Conservation (phyloP, 2,797 vertebrate genomes). For the Gallirallus australis region DNA sequence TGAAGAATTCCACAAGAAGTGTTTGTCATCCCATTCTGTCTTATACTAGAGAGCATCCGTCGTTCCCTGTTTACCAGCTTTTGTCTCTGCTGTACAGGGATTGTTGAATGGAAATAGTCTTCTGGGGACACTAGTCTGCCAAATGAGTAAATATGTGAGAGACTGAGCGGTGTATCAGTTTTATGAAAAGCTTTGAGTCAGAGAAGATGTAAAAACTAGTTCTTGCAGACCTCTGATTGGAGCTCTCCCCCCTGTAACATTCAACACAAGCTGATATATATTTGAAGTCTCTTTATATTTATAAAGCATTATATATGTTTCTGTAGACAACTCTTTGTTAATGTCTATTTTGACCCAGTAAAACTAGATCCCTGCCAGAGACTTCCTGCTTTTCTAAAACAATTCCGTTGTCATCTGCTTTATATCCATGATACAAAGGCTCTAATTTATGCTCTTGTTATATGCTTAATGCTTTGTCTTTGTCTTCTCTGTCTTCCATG, state of each 20-base stretch:
- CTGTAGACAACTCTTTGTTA: not conserved
- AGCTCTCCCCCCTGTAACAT: not conserved
- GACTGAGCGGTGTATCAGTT: constrained; percentile 9
- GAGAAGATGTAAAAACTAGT: constrained; percentile 12
- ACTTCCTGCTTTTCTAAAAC: constrained; percentile 1
- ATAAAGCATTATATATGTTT: not conserved
- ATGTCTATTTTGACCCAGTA: constrained; percentile 18
- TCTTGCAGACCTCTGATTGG: not conserved
- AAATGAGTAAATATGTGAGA: constrained; percentile 54
- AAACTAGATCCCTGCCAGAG: not conserved
- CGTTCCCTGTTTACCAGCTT: constrained; percentile 29
- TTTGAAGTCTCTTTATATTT: not conserved
- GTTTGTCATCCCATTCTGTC: constrained; percentile 56
- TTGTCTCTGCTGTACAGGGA: constrained; percentile 49
- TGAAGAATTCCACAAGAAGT: not conserved
- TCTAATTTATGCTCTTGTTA: not conserved
- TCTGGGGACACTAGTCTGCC: constrained; percentile 46
- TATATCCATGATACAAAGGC: not conserved
- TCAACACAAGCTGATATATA: not conserved
- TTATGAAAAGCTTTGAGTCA: constrained; percentile 12
- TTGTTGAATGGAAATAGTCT: constrained; percentile 39
- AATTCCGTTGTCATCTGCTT: not conserved
- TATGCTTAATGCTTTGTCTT: not conserved
- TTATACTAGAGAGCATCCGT: constrained; percentile 13
- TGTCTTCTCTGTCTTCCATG: not conserved